phyloP scores from a whole-genome alignment of 2,113 vertebrate species.

The Paracanthobrama guichenoti region DNA sequence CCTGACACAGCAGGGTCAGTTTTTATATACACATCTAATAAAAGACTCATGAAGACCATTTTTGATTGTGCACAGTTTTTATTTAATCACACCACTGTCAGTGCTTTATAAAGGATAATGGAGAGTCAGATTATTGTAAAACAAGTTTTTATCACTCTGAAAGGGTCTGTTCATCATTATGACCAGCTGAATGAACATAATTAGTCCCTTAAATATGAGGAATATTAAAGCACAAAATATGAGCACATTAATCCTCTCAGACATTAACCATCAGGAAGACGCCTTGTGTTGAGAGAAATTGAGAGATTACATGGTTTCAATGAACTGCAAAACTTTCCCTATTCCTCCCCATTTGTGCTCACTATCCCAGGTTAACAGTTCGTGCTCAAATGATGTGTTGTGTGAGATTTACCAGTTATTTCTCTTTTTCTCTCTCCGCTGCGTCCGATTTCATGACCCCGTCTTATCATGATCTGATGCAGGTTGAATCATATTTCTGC shows the following conservation, averaged over 20 bases:
- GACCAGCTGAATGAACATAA: neutral
- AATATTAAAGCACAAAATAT: neutral
- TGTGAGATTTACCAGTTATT: constrained; percentile 59
- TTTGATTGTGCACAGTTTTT: no score
- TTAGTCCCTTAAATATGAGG: neutral
- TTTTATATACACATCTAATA: constrained; percentile 60
- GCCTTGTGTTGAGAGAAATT: constrained; percentile 1
- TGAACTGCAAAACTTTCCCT: constrained; percentile 27
- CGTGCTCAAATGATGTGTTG: constrained; percentile 46
- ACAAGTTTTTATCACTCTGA: neutral
- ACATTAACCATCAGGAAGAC: neutral
- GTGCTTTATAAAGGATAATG: neutral
- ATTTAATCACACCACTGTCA: neutral
- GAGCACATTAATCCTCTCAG: neutral
- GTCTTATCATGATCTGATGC: constrained; percentile 26
- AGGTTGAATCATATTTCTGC: constrained; percentile 33
- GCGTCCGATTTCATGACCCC: constrained; percentile 34
- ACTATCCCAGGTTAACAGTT: constrained; percentile 52
- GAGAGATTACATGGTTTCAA: constrained; percentile 10
- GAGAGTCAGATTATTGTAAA: neutral
- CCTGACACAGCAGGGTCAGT: constrained; percentile 61
- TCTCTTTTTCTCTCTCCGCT: neutral
- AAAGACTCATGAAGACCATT: constrained; percentile 44
- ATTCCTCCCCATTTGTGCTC: constrained; percentile 38
- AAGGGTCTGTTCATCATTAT: neutral